A percentile compares a stretch with the other conserved stretches of the same genome.
Conservation (phyloP, 2,888 invertebrate genomes). For the Dicranocentrus wangi region DNA sequence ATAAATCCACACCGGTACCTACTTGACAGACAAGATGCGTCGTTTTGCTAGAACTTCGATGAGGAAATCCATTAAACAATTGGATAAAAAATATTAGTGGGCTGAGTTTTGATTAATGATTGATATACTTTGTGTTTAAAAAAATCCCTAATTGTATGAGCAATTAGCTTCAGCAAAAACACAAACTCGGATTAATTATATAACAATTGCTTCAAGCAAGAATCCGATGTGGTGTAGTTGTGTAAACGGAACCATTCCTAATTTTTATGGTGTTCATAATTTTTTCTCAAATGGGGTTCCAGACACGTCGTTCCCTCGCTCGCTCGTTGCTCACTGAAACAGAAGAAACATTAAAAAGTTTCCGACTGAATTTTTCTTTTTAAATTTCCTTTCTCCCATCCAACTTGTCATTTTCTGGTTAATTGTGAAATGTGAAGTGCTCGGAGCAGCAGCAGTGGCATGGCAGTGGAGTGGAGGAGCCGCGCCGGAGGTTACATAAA, state of each 20-base stretch:
- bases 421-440: constrained; percentile 57
- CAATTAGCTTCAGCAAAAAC: background rate
- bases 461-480: background rate
- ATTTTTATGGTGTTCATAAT: too few species aligned
- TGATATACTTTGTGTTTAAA: background rate
- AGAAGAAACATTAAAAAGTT: background rate
- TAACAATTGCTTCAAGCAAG: background rate
- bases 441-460: constrained; percentile 17
- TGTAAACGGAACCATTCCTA: too few species aligned
- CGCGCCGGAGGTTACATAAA: constrained; percentile 21
- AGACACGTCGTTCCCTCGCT: too few species aligned
- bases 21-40: too few species aligned
- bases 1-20: too few species aligned
- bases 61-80: constrained; percentile 11
- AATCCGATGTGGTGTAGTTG: too few species aligned
- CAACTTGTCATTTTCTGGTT: constrained; percentile 56
- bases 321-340: too few species aligned
- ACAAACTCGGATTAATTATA: background rate
- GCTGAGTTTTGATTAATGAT: constrained; percentile 4
- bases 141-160: background rate
- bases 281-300: too few species aligned
- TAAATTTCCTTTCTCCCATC: constrained; percentile 34
- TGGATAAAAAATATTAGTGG: background rate
- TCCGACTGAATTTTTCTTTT: background rate
- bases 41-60: too few species aligned